Conservation (phyloP, 2,888 invertebrate species). For the Gymnosoma rotundatum region DNA sequence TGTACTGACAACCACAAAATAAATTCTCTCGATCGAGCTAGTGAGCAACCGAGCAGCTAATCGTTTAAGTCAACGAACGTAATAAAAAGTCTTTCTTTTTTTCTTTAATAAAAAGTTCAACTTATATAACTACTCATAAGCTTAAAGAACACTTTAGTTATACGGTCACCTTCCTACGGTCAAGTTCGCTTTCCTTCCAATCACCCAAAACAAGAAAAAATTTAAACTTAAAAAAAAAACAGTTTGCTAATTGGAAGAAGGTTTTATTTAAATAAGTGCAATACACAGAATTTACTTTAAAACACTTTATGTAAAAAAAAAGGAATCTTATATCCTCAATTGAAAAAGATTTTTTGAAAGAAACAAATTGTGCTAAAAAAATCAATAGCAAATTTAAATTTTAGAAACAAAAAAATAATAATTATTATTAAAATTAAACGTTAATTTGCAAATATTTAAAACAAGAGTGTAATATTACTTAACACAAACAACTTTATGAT, state of each 20-base stretch:
- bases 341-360: constrained; percentile 12
- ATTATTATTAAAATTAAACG: constrained; percentile 49
- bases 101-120: constrained; percentile 69
- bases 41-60: constrained; percentile 49
- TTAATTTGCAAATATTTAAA: constrained; percentile 43
- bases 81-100: constrained; percentile 65
- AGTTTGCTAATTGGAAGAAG: constrained; percentile 30
- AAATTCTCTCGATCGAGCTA: constrained; percentile 44
- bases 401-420: constrained; percentile 19
- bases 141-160: constrained; percentile 81
- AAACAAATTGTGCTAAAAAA: neutral
- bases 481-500: constrained; percentile 16
- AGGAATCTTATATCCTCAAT: constrained; percentile 53
- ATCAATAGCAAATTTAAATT: constrained; percentile 9
- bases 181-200: constrained; percentile 79
- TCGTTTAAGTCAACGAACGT: constrained; percentile 34
- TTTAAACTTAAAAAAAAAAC: neutral
- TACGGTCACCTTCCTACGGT: constrained; percentile 82
- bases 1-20: constrained; percentile 29
- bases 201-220: constrained; percentile 55
- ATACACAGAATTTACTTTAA: neutral
- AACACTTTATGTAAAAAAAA: neutral
- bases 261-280: constrained; percentile 53
- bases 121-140: constrained; percentile 82
- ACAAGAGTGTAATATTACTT: constrained; percentile 43